Evolutionary conservation across 2,888 invertebrate species (phyloP).

Genomic region (Pachymerium ferrugineum): DNA sequence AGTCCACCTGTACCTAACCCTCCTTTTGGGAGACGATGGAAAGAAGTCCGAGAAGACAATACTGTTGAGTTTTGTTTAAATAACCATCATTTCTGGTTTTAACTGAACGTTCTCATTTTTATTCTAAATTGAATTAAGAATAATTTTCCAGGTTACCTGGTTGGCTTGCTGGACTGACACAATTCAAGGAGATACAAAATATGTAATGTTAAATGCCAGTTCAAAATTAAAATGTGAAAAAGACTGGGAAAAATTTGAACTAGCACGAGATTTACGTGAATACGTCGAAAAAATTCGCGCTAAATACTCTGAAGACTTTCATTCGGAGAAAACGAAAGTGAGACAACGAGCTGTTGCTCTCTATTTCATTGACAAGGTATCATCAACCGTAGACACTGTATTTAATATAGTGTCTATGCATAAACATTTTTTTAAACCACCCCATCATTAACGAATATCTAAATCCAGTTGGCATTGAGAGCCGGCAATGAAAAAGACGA

Average conservation of each 20-base stretch:
- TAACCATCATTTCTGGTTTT: too few species aligned
- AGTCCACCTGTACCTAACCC: too few species aligned
- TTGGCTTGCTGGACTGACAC: conserved; percentile 98
- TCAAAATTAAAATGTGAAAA: conserved; percentile 98
- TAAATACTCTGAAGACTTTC: conserved; percentile 85
- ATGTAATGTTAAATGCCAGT: conserved; percentile 98
- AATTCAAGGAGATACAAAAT: conserved; percentile 90
- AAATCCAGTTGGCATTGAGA: conserved; percentile 81
- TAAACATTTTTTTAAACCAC: neutral
- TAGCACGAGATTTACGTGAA: conserved; percentile 97
- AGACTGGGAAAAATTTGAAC: conserved; percentile 97
- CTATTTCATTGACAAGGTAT: conserved; percentile 91
- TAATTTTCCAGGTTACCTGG: conserved; percentile 74
- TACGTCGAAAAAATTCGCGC: conserved; percentile 86
- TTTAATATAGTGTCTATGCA: too few species aligned
- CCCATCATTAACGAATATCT: conserved; percentile 31
- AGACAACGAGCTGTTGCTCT: conserved; percentile 95
- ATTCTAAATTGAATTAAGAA: too few species aligned
- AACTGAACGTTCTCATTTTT: too few species aligned
- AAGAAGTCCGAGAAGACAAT: too few species aligned
- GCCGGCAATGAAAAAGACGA: conserved; percentile 99
- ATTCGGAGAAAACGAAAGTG: conserved; percentile 96
- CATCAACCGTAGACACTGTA: neutral
- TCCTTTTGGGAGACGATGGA: too few species aligned
- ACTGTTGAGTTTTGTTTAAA: too few species aligned